Percentiles rank a stretch among this genome's conserved stretches.
Evolutionary conservation across 23 tunicate species (phyloP).

Genomic region (Halocynthia roretzi): DNA sequence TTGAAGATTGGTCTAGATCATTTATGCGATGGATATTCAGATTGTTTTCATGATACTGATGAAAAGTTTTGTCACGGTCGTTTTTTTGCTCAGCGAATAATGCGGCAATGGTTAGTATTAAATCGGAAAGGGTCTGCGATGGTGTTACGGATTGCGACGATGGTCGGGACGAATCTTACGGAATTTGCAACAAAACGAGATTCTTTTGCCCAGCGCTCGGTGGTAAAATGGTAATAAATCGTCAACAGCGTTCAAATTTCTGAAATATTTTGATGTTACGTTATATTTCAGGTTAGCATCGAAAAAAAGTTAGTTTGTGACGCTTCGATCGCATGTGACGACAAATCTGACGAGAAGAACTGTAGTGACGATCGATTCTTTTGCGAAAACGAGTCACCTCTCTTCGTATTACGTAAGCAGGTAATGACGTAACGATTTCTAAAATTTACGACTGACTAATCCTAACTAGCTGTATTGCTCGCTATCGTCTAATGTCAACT

Average conservation of each 20-base stretch:
- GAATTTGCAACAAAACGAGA: constrained; percentile 28
- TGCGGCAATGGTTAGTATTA: background rate
- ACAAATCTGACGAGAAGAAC: constrained; percentile 51
- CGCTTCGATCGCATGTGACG: constrained; percentile 66
- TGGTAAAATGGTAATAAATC: constrained; percentile 27
- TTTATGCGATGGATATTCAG: constrained; percentile 2
- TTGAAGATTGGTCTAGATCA: no score
- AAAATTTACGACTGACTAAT: background rate
- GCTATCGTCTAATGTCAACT: no score
- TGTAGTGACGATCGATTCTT: constrained; percentile 58
- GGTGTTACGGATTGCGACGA: constrained; percentile 60
- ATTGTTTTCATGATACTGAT: constrained; percentile 8
- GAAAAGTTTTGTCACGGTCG: background rate
- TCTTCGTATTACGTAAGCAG: constrained; percentile 27
- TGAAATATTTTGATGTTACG: no score
- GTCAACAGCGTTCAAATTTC: no score
- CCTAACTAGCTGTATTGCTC: no score
- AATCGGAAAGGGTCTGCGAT: constrained; percentile 32
- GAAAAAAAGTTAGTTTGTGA: constrained; percentile 41
- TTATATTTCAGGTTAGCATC: constrained; percentile 40
- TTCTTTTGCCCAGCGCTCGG: constrained; percentile 57
- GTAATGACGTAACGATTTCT: background rate
- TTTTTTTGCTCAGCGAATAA: background rate
- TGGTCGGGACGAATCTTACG: constrained; percentile 37
- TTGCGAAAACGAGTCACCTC: constrained; percentile 39